A percentile compares a stretch with the other conserved stretches of the same genome.
Evolutionary conservation across 2,797 vertebrate species (phyloP).

Genomic region (Thaleichthys pacificus): DNA sequence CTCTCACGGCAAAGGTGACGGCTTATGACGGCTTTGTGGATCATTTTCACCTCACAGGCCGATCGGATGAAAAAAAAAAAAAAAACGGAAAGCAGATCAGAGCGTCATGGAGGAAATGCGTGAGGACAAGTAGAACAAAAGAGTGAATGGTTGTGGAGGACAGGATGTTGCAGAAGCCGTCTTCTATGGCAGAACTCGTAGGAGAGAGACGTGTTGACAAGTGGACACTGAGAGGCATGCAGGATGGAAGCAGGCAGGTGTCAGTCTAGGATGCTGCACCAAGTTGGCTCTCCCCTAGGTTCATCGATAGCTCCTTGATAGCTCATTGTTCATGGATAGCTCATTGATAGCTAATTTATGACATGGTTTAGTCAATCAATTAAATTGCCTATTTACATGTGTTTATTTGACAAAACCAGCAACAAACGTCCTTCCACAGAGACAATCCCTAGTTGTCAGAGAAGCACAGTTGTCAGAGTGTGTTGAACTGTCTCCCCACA

Average conservation of each 20-base stretch:
- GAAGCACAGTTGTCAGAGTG: no score
- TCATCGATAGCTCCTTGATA: slow-evolving; percentile 59
- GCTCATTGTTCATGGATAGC: slow-evolving; percentile 53
- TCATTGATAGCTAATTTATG: slow-evolving; percentile 38
- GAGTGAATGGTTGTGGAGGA: slow-evolving; percentile 37
- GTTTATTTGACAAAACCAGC: neutral
- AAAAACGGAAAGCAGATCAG: slow-evolving; percentile 21
- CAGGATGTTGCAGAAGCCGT: slow-evolving; percentile 4
- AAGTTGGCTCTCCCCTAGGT: slow-evolving; percentile 20
- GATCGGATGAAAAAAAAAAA: slow-evolving; percentile 20
- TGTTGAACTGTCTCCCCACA: no score
- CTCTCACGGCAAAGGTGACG: neutral
- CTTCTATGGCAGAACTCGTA: slow-evolving; percentile 33
- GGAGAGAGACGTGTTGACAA: slow-evolving; percentile 31
- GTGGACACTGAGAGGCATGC: slow-evolving; percentile 55
- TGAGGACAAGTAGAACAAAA: slow-evolving; percentile 44
- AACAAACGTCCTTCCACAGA: no score
- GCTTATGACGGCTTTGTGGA: slow-evolving; percentile 15
- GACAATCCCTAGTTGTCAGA: no score
- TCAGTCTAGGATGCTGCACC: neutral
- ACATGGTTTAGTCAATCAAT: neutral
- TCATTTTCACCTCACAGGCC: neutral
- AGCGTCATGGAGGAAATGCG: slow-evolving; percentile 39
- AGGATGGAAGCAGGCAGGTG: slow-evolving; percentile 51
- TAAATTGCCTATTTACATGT: neutral